Conservation (phyloP, 1,140 invertebrate genomes). For the Camponotus floridanus region DNA sequence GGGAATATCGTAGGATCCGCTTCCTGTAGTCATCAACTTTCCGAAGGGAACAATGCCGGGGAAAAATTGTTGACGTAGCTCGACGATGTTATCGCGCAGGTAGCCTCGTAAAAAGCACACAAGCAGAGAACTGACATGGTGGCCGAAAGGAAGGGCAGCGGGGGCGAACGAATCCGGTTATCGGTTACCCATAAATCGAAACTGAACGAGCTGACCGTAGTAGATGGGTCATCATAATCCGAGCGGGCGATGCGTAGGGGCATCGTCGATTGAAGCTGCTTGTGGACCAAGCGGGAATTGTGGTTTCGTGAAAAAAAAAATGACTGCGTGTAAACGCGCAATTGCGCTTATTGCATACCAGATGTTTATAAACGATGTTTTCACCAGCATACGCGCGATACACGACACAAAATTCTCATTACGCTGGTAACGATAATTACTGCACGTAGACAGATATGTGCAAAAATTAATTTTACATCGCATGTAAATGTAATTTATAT, state of each 20-base stretch:
- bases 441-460: too few relatives aligned
- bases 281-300: conserved; percentile 27
- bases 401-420: conserved; percentile 10
- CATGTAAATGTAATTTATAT: not conserved
- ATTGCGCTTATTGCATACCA: not conserved
- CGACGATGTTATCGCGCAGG: conserved; percentile 60
- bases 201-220: conserved; percentile 73
- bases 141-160: conserved; percentile 30
- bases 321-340: not conserved
- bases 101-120: conserved; percentile 69
- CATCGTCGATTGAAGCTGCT: conserved; percentile 64
- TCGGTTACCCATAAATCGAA: conserved; percentile 77
- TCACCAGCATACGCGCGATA: not conserved
- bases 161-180: conserved; percentile 68
- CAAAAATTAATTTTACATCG: not conserved
- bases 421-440: not conserved
- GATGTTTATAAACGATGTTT: not conserved
- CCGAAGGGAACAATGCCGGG: not conserved
- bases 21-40: conserved; percentile 22
- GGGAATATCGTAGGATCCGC: not conserved
- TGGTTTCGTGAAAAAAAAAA: conserved; percentile 42
- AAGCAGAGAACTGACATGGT: conserved; percentile 45
- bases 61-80: conserved; percentile 57
- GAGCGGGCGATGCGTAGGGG: conserved; percentile 59
- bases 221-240: conserved; percentile 76